These are phyloP conservation scores for Oreochromis mossambicus DNA, from an alignment of 2,797 vertebrate species.

Conservation along the genomic window DNA sequence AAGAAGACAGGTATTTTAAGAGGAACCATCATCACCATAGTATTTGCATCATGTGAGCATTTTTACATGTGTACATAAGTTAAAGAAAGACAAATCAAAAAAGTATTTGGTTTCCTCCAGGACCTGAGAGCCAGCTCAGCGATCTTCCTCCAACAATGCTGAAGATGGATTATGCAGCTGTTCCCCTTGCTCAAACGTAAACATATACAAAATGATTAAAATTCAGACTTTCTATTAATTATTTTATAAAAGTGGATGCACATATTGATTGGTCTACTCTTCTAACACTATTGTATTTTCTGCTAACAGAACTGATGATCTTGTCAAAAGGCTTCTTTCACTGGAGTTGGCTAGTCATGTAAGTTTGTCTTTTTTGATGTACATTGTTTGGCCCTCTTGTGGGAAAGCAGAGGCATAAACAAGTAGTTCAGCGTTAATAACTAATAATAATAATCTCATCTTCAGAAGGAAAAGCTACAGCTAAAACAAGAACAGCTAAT, in stretches of 20 bases:
- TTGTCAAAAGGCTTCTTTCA: slow-evolving; percentile 86
- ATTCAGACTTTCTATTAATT: neutral
- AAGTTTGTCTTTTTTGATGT: slow-evolving; percentile 37
- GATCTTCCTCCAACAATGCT: slow-evolving; percentile 81
- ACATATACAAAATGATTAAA: neutral
- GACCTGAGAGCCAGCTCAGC: slow-evolving; percentile 77
- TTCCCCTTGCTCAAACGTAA: slow-evolving; percentile 85
- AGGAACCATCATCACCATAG: neutral
- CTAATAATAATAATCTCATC: neutral
- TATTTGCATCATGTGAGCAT: neutral
- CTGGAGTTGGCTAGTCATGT: slow-evolving; percentile 91
- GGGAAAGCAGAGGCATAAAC: neutral
- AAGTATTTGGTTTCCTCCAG: slow-evolving; percentile 50
- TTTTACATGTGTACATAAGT: neutral
- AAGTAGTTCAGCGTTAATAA: neutral
- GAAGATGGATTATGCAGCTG: slow-evolving; percentile 80
- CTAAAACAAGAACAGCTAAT: slow-evolving; percentile 86
- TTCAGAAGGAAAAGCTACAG: slow-evolving; percentile 85
- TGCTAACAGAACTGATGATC: slow-evolving; percentile 81
- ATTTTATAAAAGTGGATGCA: neutral
- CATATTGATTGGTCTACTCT: neutral
- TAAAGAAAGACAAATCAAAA: neutral
- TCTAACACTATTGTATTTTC: neutral
- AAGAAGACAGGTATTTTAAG: slow-evolving; percentile 70
- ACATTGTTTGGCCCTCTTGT: neutral